Conservation (phyloP, 2,888 invertebrate species). For the Blera fallax region DNA sequence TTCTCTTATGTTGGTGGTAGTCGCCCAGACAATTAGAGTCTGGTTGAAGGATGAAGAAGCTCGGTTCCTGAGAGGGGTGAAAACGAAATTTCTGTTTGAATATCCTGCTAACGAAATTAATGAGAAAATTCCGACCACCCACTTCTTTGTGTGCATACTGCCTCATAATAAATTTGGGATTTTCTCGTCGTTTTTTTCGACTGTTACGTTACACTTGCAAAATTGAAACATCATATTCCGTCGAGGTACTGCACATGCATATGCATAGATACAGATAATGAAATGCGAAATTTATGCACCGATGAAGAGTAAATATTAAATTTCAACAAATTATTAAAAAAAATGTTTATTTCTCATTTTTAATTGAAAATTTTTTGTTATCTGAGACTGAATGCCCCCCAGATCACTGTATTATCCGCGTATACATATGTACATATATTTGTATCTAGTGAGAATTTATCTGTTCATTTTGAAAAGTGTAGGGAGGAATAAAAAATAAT, state of each 20-base stretch:
- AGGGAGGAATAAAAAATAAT: background rate
- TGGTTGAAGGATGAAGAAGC: background rate
- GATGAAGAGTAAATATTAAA: conserved; percentile 33
- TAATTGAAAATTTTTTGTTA: conserved; percentile 33
- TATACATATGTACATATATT: background rate
- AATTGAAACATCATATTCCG: conserved; percentile 12
- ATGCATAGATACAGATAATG: conserved; percentile 19
- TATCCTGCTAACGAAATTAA: conserved; percentile 53
- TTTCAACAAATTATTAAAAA: conserved; percentile 31
- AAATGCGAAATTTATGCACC: conserved; percentile 10
- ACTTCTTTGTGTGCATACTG: conserved; percentile 9
- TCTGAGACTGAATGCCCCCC: conserved; percentile 6
- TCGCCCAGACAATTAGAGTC: conserved; percentile 61
- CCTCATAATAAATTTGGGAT: conserved; percentile 27
- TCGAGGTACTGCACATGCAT: background rate
- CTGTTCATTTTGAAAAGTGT: conserved; percentile 1
- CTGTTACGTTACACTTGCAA: background rate
- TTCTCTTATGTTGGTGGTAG: conserved; percentile 10
- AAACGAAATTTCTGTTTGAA: conserved; percentile 16
- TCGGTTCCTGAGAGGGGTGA: background rate
- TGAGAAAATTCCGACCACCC: conserved; percentile 48
- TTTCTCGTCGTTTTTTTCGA: background rate
- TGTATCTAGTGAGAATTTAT: conserved; percentile 32
- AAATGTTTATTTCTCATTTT: conserved; percentile 12
- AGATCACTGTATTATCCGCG: background rate